Evolutionary conservation across 2,888 invertebrate species (phyloP).

Genomic region (Aporophyla lueneburgensis): DNA sequence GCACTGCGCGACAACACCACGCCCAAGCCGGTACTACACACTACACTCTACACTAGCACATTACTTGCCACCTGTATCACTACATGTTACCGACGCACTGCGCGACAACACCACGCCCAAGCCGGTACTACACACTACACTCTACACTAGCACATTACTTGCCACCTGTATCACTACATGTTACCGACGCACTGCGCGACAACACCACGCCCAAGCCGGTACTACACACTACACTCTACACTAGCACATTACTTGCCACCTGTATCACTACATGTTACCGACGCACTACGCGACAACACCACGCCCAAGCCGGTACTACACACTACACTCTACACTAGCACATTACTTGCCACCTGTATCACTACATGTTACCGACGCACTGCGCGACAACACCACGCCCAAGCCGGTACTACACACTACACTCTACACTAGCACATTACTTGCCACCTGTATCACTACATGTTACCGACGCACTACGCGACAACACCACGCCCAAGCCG

Average conservation of each 20-base stretch:
- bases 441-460: too few relatives aligned
- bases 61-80: too few relatives aligned
- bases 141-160: too few relatives aligned
- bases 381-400: slow-evolving; percentile 49
- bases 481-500: slow-evolving; percentile 52
- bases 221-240: too few relatives aligned
- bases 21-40: slow-evolving; percentile 44
- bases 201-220: slow-evolving; percentile 53
- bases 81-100: slow-evolving; percentile 76
- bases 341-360: too few relatives aligned
- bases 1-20: slow-evolving; percentile 57
- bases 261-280: too few relatives aligned
- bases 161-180: too few relatives aligned
- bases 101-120: slow-evolving; percentile 51
- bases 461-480: slow-evolving; percentile 74
- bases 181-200: slow-evolving; percentile 73
- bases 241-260: too few relatives aligned
- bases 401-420: slow-evolving; percentile 34
- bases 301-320: slow-evolving; percentile 48
- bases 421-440: too few relatives aligned
- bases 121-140: slow-evolving; percentile 20
- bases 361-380: too few relatives aligned
- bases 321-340: too few relatives aligned
- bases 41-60: too few relatives aligned
- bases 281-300: slow-evolving; percentile 64